phyloP scores from a whole-genome alignment of 2,113 vertebrate genomes.

The Mixornis gularis region DNA sequence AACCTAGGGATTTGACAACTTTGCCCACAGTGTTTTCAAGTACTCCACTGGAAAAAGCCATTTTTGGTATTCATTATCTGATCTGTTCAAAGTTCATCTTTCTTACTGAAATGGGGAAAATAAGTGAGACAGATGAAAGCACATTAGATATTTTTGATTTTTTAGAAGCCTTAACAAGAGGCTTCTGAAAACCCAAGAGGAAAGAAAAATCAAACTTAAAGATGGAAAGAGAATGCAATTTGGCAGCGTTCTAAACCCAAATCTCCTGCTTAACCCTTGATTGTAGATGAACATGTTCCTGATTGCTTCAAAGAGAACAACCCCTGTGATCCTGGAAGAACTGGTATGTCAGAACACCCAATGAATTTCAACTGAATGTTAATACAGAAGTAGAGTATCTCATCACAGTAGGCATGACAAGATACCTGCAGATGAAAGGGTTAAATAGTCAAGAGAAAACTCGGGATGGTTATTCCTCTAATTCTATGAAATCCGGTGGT shows the following conservation, averaged over 20 bases:
- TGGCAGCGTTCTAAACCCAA: not conserved
- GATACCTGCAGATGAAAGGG: not conserved
- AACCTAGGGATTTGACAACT: constrained; percentile 27
- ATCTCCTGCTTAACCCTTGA: constrained; percentile 6
- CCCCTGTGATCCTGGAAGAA: not conserved
- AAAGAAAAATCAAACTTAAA: constrained; percentile 8
- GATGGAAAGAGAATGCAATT: not conserved
- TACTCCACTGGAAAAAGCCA: not conserved
- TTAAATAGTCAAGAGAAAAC: not conserved
- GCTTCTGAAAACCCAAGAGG: constrained; percentile 28
- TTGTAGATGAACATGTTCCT: not conserved
- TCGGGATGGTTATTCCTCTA: not conserved
- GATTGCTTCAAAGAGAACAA: constrained; percentile 13
- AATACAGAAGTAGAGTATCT: not conserved
- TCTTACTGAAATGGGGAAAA: not conserved
- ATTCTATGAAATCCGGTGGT: not conserved
- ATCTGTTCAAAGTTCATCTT: constrained; percentile 37
- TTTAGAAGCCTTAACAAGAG: constrained; percentile 28
- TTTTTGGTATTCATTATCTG: constrained; percentile 37
- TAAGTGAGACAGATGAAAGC: constrained; percentile 32
- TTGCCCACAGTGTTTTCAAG: constrained; percentile 34
- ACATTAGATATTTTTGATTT: constrained; percentile 20
- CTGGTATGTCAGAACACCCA: not conserved
- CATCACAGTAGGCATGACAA: not conserved
- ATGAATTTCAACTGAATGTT: not conserved